Conservation (phyloP, 2,113 vertebrate species). For the Illadopsis cleaveri region DNA sequence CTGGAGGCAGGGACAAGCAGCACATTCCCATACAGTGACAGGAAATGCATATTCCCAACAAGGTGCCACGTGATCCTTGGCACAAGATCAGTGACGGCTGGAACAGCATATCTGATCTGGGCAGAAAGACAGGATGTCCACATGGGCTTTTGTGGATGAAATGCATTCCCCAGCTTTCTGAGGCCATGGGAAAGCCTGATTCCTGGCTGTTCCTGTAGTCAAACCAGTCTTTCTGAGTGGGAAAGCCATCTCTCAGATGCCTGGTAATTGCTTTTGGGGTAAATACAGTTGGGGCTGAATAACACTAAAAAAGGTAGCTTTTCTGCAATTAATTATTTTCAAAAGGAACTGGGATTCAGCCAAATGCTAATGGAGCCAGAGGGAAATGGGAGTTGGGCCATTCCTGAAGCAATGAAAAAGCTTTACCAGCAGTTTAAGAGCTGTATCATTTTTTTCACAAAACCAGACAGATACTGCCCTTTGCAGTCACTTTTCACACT, state of each 20-base stretch:
- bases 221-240: not conserved
- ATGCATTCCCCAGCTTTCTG: not conserved
- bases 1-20: not conserved
- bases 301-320: not conserved
- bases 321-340: not conserved
- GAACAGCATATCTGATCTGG: not conserved
- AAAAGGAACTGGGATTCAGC: not conserved
- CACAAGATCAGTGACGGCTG: rapidly evolving
- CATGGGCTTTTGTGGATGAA: not conserved
- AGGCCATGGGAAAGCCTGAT: not conserved
- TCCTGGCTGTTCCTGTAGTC: not conserved
- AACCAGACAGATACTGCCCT: not conserved
- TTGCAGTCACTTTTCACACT: not conserved
- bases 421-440: not conserved
- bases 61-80: rapidly evolving
- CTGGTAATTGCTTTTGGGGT: not conserved
- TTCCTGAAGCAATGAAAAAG: not conserved
- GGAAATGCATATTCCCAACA: not conserved
- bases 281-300: not conserved
- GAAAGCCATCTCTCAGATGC: not conserved
- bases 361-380: not conserved
- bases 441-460: not conserved
- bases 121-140: not conserved
- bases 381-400: not conserved
- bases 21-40: rapidly evolving